A percentile compares a stretch with the other conserved stretches of the same genome.
Evolutionary conservation across 30 jellyfish, hydroid and myxozoan species (phyloP).

Genomic region (Turritopsis dohrnii): DNA sequence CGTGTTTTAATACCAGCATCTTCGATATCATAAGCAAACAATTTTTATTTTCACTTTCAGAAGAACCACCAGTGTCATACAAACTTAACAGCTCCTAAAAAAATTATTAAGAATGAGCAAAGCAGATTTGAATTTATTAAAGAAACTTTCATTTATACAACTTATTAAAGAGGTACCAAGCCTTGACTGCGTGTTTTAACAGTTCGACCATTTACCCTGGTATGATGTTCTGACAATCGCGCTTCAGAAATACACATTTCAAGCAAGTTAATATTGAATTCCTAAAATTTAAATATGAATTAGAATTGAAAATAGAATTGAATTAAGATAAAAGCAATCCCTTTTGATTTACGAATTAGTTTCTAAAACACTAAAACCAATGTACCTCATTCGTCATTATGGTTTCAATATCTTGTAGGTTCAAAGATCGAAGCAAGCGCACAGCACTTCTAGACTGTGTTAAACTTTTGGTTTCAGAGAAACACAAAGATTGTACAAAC

Average conservation of each 20-base stretch:
- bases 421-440: slow-evolving; percentile 8
- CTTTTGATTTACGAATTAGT: too few relatives aligned
- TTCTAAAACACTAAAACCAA: not conserved
- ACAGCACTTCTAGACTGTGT: slow-evolving; percentile 17
- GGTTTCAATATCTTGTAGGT: slow-evolving; percentile 8
- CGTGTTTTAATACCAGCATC: not conserved
- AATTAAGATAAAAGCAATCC: not conserved
- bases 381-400: slow-evolving; percentile 15
- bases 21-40: not conserved
- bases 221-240: slow-evolving; percentile 3
- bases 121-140: not conserved
- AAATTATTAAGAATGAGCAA: not conserved
- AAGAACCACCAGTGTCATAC: slow-evolving; percentile 25
- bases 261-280: not conserved
- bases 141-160: too few relatives aligned
- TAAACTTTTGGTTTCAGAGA: not conserved
- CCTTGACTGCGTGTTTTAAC: not conserved
- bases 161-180: slow-evolving; percentile 4
- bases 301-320: not conserved
- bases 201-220: not conserved
- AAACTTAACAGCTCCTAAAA: slow-evolving; percentile 45
- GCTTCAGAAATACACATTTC: slow-evolving; percentile 14
- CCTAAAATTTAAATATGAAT: not conserved
- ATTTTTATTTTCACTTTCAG: slow-evolving; percentile 22
- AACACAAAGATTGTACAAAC: slow-evolving; percentile 9